Percentiles rank a stretch among this genome's conserved stretches.
Conservation (phyloP, 2,113 vertebrate genomes). For the Neolamprologus fasciatus region DNA sequence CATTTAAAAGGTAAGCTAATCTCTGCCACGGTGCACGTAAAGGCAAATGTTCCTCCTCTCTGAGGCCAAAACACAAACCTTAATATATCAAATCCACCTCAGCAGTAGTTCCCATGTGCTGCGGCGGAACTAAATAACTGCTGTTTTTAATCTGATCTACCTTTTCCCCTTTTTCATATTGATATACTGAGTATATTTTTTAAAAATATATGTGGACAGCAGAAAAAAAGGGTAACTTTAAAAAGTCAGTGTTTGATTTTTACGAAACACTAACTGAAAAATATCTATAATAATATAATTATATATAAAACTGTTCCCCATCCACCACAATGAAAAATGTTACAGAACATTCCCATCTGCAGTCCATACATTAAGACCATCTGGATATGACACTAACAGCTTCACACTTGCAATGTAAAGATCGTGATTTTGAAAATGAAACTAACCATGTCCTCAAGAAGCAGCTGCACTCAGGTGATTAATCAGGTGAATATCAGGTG, state of each 20-base stretch:
- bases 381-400: background rate
- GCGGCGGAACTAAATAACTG: background rate
- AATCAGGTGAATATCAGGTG: background rate
- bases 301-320: background rate
- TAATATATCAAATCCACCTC: background rate
- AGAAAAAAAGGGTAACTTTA: background rate
- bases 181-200: background rate
- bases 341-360: background rate
- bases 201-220: background rate
- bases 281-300: background rate
- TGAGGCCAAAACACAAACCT: background rate
- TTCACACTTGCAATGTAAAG: background rate
- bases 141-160: background rate
- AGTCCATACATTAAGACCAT: background rate
- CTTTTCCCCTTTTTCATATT: background rate
- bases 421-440: background rate
- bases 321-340: background rate
- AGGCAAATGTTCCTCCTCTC: background rate
- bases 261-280: background rate
- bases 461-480: background rate
- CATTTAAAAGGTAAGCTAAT: slow-evolving; percentile 85
- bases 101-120: background rate
- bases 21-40: background rate
- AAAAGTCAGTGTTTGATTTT: background rate
- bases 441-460: background rate